Evolutionary conservation across 2,797 vertebrate genomes (phyloP), one percentile per base, ranked within the genome.

Genomic region (Cheracebus regulus): DNA sequence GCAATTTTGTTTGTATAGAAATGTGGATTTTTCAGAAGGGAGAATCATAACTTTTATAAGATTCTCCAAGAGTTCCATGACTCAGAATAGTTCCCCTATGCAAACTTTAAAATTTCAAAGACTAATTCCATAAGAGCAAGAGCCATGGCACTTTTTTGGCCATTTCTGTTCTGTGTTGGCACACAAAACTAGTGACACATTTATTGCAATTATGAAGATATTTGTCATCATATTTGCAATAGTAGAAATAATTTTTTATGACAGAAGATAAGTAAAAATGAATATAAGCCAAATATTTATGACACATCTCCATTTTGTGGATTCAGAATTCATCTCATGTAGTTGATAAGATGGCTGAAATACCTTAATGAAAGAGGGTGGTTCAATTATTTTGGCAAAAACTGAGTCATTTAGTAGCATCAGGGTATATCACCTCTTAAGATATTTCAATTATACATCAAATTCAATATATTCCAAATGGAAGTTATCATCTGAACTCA

Each of bases 341-440:
- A 83, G 70, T 94, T 78, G 79, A 15, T 95, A 48, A 72, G 24
- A 84, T 95, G 82, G 14, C 24, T 44, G n/a, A 94, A 96, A 85
- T 58, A 55, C 39, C 33, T 19, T 78, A 39, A 75, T 2, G 55
- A 73, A 84, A 79, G 20, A 72, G 82, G 64, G 50, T 46, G 58
- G 14, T 33, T 95, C 50, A 64, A 85, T 84, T 88, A 64, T 88
- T 72, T 75, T 80, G 7, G 22, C 19, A 92, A 57, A 91, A 76
- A 94, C 7, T 28, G 55, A 76, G 30, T 33, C 86, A 82, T 72
- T 52, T 76, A 50, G 52, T 85, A 33, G 79, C 30, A 85, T 41
- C 44, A 73, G 9, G 26, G 52, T 55, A 48, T 13, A 95, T 83
- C 17, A 28, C 4, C 33, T 64, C 76, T 46, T 91, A 79, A 28